Conservation (phyloP, 1,140 invertebrate genomes). For the Cydia amplana region DNA sequence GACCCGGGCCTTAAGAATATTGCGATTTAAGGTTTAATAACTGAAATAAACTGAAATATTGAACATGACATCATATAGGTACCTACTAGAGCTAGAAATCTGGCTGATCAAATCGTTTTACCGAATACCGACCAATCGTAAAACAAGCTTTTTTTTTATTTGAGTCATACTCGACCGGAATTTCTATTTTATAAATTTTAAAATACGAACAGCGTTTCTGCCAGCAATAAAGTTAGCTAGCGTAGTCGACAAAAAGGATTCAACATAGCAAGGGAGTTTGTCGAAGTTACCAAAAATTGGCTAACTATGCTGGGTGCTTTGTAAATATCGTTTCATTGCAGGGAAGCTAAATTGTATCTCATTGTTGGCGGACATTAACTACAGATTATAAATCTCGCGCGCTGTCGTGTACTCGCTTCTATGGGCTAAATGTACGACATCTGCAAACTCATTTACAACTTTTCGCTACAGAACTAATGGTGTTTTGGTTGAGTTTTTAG, state of each 20-base stretch:
- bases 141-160: conserved; percentile 25
- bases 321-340: conserved; percentile 53
- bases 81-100: neutral
- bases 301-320: conserved; percentile 52
- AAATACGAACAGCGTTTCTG: conserved; percentile 51
- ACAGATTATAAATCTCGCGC: conserved; percentile 61
- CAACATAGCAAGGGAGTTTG: conserved; percentile 51
- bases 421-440: conserved; percentile 36
- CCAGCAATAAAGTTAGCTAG: conserved; percentile 60
- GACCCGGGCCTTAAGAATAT: neutral
- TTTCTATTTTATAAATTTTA: conserved; percentile 53
- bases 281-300: conserved; percentile 58
- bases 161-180: conserved; percentile 31
- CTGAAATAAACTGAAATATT: neutral
- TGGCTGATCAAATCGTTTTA: neutral
- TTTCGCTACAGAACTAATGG: conserved; percentile 37
- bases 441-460: conserved; percentile 47
- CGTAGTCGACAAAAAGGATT: conserved; percentile 49
- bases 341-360: conserved; percentile 61
- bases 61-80: neutral
- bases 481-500: conserved; percentile 27
- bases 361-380: conserved; percentile 64
- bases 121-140: neutral
- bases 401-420: conserved; percentile 41
- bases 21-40: neutral